Conservation (phyloP, 1,140 invertebrate species). For the Teleogryllus occipitalis region DNA sequence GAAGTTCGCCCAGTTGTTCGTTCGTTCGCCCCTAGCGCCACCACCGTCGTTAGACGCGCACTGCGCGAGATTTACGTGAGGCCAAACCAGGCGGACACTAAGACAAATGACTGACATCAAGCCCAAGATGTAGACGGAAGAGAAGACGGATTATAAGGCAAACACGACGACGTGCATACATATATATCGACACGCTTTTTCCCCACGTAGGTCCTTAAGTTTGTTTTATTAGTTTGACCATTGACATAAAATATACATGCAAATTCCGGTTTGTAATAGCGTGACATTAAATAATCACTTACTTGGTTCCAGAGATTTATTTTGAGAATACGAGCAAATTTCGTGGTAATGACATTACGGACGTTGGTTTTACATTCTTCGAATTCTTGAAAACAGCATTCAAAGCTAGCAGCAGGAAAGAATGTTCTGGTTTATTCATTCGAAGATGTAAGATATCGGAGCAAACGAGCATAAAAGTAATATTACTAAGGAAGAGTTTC, state of each 20-base stretch:
- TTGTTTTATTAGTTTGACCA: neutral
- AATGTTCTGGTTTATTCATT: too few relatives aligned
- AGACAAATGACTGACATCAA: neutral
- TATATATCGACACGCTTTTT: neutral
- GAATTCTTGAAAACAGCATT: too few relatives aligned
- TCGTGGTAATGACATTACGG: neutral
- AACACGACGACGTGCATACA: neutral
- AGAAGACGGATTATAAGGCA: conserved; percentile 1
- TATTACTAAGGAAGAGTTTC: too few relatives aligned
- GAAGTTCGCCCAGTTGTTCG: too few relatives aligned
- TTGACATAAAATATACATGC: neutral
- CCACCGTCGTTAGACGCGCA: neutral
- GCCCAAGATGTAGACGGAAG: neutral
- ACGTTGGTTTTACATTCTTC: neutral
- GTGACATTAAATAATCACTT: neutral
- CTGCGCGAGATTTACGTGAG: neutral
- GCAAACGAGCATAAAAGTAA: too few relatives aligned
- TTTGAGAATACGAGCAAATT: neutral
- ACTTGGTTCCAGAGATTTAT: neutral
- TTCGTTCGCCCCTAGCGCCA: too few relatives aligned
- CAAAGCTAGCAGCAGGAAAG: too few relatives aligned
- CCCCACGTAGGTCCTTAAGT: neutral
- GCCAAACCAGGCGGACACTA: neutral
- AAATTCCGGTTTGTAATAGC: neutral
- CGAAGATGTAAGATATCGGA: too few relatives aligned